Evolutionary conservation across 2,113 vertebrate species (phyloP).

Genomic region (Sylvilagus bachmani): DNA sequence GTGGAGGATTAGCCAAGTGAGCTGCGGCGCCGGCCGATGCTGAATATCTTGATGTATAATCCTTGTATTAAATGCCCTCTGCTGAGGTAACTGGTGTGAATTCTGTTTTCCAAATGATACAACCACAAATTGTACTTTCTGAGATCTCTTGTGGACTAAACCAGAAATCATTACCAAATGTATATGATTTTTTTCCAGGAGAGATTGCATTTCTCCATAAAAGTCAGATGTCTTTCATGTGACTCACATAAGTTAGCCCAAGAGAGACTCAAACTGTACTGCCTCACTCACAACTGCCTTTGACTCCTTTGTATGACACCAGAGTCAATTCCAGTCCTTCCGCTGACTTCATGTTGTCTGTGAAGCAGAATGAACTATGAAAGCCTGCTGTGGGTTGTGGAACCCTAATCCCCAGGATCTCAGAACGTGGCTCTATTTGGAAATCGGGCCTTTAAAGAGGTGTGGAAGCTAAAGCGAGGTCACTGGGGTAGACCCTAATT

Average conservation of each 20-base stretch:
- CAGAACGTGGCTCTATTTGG: not conserved
- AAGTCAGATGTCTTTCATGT: not conserved
- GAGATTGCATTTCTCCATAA: slow-evolving; percentile 27
- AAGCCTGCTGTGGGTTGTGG: not conserved
- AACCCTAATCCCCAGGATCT: not conserved
- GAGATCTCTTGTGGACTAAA: not conserved
- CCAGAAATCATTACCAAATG: not conserved
- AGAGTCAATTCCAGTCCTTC: slow-evolving; percentile 22
- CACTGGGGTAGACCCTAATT: not conserved
- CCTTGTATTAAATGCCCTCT: slow-evolving; percentile 37
- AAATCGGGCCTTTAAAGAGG: not conserved
- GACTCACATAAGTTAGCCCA: not conserved
- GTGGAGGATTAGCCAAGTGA: too few relatives aligned
- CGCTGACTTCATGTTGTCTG: slow-evolving; percentile 20
- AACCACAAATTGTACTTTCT: slow-evolving; percentile 17
- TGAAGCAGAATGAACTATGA: not conserved
- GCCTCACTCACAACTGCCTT: not conserved
- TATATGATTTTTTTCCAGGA: slow-evolving; percentile 16
- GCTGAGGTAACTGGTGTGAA: not conserved
- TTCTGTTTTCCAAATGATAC: slow-evolving; percentile 7
- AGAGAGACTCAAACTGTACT: slow-evolving; percentile 13
- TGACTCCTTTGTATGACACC: not conserved
- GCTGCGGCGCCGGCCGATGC: not conserved
- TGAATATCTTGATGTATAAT: not conserved
- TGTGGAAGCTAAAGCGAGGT: not conserved